Base-by-base conservation (phyloP, 2,888 invertebrate species). In the Pteria penguin region DNA sequence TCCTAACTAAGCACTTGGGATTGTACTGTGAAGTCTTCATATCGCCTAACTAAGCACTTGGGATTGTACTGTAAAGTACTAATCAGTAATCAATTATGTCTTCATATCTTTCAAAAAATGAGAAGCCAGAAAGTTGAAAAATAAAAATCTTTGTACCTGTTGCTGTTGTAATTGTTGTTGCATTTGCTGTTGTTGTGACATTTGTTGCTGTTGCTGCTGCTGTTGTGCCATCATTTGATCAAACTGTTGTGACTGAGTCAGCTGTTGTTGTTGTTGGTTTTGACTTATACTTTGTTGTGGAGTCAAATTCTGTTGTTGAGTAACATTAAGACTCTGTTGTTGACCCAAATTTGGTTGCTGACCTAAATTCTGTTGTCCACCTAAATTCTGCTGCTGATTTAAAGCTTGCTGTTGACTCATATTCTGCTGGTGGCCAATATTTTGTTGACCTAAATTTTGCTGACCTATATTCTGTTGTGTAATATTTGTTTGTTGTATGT, bases 391-490 rank as follows among this genome's bases (percentile, higher is more conserved):
- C 11, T 58, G 65, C 18, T 75, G 78, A 29, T n/a, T 22, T n/a
- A 36, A 61, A 24, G 31, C 32, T 24, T 24, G 58, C 63, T 71
- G 75, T n/a, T 75, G 63, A 4, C 68, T 33, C 11, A 22, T 31
- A 22, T 63, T 61, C 18, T 45, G 45, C 18, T 45, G 45, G 18
- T 45, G 45, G 18, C 45, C 45, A 8, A 45, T 8, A 45, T 45
- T 45, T 18, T 45, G 45, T 45, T 45, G 45, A 14, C 24, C 32
- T 27, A 29, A 54, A 27, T 55, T 24, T 45, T 77, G 80, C 61
- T 69, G 80, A 14, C 66, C 77, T 18, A 67, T 68, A 32, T 69
- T 76, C 31, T 61, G 66, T 54, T 67, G 78, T 24, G 70, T 79
- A 31, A 68, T 70, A 27, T 77, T 76, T 2, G 55, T 36, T 18